phyloP scores from a whole-genome alignment of 1,140 invertebrate species.

The Stegodyphus mimosarum region DNA sequence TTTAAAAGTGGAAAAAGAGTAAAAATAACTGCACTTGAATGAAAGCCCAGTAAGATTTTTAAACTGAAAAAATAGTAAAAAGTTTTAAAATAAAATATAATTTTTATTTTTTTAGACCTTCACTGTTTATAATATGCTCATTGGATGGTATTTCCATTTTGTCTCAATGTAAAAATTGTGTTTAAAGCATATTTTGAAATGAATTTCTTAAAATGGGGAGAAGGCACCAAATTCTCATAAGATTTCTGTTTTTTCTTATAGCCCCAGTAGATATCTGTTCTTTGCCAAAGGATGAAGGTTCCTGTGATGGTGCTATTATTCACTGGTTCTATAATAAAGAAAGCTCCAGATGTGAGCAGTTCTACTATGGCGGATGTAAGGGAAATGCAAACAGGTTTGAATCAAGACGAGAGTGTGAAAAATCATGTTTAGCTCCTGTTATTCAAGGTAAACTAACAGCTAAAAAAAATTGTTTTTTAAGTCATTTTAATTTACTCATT shows the following conservation, averaged over 20 bases:
- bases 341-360: conserved; percentile 75
- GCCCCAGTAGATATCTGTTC: conserved; percentile 70
- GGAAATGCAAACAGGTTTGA: conserved; percentile 91
- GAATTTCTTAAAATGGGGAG: too few species aligned
- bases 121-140: too few species aligned
- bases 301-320: conserved; percentile 75
- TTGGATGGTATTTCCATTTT: too few species aligned
- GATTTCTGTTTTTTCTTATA: neutral
- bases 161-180: too few species aligned
- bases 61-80: too few species aligned
- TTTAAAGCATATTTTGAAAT: too few species aligned
- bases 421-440: conserved; percentile 72
- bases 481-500: too few species aligned
- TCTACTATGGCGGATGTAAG: conserved; percentile 74
- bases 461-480: neutral
- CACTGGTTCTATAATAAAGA: conserved; percentile 81
- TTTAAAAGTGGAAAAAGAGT: too few species aligned
- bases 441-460: neutral
- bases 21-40: too few species aligned
- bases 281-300: conserved; percentile 79
- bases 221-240: neutral
- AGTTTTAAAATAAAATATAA: too few species aligned
- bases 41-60: too few species aligned
- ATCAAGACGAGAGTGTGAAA: conserved; percentile 80
- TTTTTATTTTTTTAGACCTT: too few species aligned